Evolutionary conservation across 2,888 invertebrate genomes (phyloP).

Genomic region (Drosophila affinis): DNA sequence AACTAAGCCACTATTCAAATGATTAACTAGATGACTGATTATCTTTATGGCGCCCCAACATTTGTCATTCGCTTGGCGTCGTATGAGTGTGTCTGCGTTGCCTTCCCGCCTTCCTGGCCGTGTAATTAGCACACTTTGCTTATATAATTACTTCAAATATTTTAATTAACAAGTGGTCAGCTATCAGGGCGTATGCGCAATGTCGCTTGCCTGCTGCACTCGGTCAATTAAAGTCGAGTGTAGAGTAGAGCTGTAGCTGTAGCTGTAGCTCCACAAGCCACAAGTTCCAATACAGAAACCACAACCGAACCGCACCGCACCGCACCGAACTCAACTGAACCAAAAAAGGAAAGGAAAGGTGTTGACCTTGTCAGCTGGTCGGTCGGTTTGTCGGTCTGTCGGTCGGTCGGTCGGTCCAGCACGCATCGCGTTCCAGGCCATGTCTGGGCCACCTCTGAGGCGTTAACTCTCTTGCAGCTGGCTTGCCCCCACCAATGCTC

Average conservation of each 20-base stretch:
- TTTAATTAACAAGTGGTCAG: constrained; percentile 69
- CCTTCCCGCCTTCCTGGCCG: neutral
- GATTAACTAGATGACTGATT: constrained; percentile 21
- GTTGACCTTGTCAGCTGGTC: constrained; percentile 68
- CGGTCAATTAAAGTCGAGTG: constrained; percentile 59
- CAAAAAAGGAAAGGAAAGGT: constrained; percentile 73
- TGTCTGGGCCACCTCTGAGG: constrained; percentile 37
- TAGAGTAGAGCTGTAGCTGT: neutral
- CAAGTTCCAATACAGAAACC: constrained; percentile 26
- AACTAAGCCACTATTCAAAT: constrained; percentile 14
- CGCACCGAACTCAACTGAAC: constrained; percentile 7
- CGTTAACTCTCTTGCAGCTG: constrained; percentile 44
- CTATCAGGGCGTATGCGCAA: constrained; percentile 71
- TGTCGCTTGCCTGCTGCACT: constrained; percentile 56
- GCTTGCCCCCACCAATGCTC: constrained; percentile 64
- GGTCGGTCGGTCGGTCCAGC: constrained; percentile 22
- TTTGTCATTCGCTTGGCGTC: constrained; percentile 36
- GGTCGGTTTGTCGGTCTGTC: neutral
- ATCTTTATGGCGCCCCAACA: constrained; percentile 38
- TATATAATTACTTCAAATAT: constrained; percentile 64
- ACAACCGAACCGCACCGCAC: neutral
- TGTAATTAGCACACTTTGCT: constrained; percentile 50
- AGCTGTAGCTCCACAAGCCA: constrained; percentile 16
- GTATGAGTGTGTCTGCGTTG: neutral
- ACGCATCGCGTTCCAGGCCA: constrained; percentile 27